Evolutionary conservation across 2,888 invertebrate genomes (phyloP).

Genomic region (Branchipolynoe longqiensis): DNA sequence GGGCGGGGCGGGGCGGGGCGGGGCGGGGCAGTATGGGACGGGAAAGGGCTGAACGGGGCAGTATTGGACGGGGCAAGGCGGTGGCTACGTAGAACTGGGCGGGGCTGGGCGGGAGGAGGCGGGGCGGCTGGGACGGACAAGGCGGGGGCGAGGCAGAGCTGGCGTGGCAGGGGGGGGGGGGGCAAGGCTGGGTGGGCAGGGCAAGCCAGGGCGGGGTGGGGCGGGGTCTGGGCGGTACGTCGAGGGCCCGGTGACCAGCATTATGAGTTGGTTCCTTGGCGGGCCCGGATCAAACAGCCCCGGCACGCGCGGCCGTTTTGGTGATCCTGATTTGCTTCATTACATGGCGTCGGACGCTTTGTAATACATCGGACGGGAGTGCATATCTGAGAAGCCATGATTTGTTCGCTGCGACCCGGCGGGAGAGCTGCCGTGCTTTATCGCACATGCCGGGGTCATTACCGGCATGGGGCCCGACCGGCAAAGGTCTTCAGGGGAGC

Average conservation of each 20-base stretch:
- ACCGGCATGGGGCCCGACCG: background rate
- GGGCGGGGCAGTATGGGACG: too few species aligned
- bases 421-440: slow-evolving; percentile 13
- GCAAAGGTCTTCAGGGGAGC: slow-evolving; percentile 25
- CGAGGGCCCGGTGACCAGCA: slow-evolving; percentile 16
- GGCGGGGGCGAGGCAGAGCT: too few species aligned
- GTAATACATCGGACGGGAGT: slow-evolving; percentile 39
- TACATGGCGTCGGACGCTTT: slow-evolving; percentile 27
- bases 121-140: too few species aligned
- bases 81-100: too few species aligned
- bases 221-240: background rate
- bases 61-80: too few species aligned
- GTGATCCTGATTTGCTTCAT: slow-evolving; percentile 50
- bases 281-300: slow-evolving; percentile 17
- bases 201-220: too few species aligned
- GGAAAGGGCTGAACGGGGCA: too few species aligned
- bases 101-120: too few species aligned
- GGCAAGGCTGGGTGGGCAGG: too few species aligned
- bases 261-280: background rate
- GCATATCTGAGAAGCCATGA: slow-evolving; percentile 38
- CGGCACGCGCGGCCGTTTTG: slow-evolving; percentile 33
- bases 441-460: slow-evolving; percentile 43
- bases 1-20: too few species aligned
- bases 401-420: slow-evolving; percentile 30
- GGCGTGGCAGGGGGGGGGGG: too few species aligned